Conservation (phyloP, 2,113 vertebrate species). For the Macquaria australasica region DNA sequence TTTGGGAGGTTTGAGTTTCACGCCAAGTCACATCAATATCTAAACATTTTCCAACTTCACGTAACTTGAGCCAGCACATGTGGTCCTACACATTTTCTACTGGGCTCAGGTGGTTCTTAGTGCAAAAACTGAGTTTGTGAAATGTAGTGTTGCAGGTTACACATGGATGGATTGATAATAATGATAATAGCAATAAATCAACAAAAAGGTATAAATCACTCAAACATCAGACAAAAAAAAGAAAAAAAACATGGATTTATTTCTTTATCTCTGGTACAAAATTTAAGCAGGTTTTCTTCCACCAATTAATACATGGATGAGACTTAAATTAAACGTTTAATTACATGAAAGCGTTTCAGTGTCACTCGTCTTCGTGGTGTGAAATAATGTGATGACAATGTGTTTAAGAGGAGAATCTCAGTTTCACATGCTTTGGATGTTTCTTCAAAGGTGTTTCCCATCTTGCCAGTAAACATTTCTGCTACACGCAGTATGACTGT, state of each 20-base stretch:
- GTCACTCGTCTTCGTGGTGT: slow-evolving; percentile 9
- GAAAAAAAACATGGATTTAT: background rate
- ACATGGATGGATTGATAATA: background rate
- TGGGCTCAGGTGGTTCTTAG: background rate
- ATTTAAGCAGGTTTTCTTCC: background rate
- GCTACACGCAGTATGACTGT: slow-evolving; percentile 17
- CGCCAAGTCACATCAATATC: background rate
- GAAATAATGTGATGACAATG: background rate
- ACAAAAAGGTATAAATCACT: background rate
- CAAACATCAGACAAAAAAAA: background rate
- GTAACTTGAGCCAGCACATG: background rate
- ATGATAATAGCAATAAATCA: background rate
- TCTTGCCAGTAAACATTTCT: slow-evolving; percentile 3
- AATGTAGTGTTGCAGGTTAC: background rate
- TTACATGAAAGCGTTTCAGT: slow-evolving; percentile 26
- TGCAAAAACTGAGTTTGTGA: background rate
- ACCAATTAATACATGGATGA: background rate
- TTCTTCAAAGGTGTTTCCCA: slow-evolving; percentile 15
- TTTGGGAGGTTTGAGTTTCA: background rate
- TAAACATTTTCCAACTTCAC: background rate
- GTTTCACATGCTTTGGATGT: background rate
- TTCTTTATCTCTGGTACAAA: background rate
- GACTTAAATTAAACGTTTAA: slow-evolving; percentile 38
- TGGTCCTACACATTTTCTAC: background rate
- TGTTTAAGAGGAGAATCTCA: slow-evolving; percentile 6